Evolutionary conservation across 2,797 vertebrate genomes (phyloP), one percentile per base, ranked within the genome.

Genomic region (Ambastaia sidthimunki): DNA sequence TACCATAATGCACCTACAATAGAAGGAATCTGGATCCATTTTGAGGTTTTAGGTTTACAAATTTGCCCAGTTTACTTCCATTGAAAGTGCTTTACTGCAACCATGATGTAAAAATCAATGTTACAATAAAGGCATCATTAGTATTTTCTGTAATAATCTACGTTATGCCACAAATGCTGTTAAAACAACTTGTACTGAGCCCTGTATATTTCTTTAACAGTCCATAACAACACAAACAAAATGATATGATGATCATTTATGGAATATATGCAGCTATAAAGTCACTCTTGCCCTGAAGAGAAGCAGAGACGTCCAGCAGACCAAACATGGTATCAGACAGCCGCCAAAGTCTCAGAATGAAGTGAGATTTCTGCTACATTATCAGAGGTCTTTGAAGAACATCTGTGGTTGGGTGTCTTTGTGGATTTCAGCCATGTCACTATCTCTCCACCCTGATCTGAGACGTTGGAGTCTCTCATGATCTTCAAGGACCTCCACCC

Each of bases 401-500:
- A 55, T 66, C 69, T 72, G 41, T n/a, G 15, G 59, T 74, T 78
- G 23, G 47, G 59, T 31, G 23, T 76, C 65, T 63, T 18, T 69
- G 18, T 19, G 48, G 81, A 55, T 74, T 71, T 81, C 62, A 70
- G 60, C 28, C 41, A 50, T 68, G 37, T 62, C 18, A 1, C 28
- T 44, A 80, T 86, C 75, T 84, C 75, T 81, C 41, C 69, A 19
- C 44, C 44, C 76, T 55, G 52, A 57, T 63, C 68, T 60, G 66
- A 50, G 55, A 65, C 18, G 4, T 25, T 79, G 84, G 69, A 80
- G 69, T 74, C 73, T 19, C n/a, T 78, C 59, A 71, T 82, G 80
- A 85, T 86, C 85, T 79, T 59, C 23, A 52, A 63, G 19, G 54
- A 52, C 76, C 81, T 82, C 71, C 80, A 71, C 82, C 78, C 80